Percentiles rank a stretch among this genome's conserved stretches.
phyloP scores from a whole-genome alignment of 2,113 vertebrate species.

The Tupaia tana region DNA sequence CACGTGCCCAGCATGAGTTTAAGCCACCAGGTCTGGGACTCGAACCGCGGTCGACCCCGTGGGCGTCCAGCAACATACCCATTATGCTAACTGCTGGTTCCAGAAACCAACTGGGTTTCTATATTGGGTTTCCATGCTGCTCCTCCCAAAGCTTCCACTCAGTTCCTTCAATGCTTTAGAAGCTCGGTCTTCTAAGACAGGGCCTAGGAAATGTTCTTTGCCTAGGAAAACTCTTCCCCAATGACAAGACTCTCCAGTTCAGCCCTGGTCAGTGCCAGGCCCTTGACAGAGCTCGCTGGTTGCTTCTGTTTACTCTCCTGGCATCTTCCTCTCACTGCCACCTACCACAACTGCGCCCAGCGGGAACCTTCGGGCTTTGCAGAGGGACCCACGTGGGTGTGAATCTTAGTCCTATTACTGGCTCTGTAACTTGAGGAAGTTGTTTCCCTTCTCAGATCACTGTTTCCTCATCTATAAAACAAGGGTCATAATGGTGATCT shows the following conservation, averaged over 20 bases:
- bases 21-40: too few relatives aligned
- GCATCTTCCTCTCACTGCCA: background rate
- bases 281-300: background rate
- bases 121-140: background rate
- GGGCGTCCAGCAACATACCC: too few relatives aligned
- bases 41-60: too few relatives aligned
- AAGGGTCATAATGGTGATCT: too few relatives aligned
- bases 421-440: background rate
- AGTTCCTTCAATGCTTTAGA: background rate
- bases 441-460: background rate
- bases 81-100: too few relatives aligned
- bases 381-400: background rate
- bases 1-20: too few relatives aligned
- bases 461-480: background rate
- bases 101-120: background rate
- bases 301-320: background rate
- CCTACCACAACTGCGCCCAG: background rate
- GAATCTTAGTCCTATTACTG: background rate
- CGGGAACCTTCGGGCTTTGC: too few relatives aligned
- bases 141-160: background rate
- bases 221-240: background rate
- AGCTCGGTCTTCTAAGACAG: background rate
- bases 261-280: background rate
- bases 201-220: background rate
- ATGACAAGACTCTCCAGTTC: background rate